Evolutionary conservation across 2,888 invertebrate genomes (phyloP).

Genomic region (Drosophila mulleri): DNA sequence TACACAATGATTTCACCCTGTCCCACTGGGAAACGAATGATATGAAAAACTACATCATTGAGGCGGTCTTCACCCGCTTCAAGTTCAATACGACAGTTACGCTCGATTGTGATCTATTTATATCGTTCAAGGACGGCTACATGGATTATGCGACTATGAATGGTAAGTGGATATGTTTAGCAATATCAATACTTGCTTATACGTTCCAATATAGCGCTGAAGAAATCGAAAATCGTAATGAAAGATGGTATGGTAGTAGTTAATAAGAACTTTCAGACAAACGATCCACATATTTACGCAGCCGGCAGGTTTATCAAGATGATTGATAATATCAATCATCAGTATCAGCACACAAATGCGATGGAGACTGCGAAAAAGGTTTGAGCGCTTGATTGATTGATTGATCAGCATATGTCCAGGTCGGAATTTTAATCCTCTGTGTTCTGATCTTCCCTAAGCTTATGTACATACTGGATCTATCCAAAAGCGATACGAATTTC

Average conservation of each 20-base stretch:
- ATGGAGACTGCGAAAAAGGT: slow-evolving; percentile 76
- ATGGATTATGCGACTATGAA: slow-evolving; percentile 8
- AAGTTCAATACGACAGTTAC: slow-evolving; percentile 9
- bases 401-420: background rate
- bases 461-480: slow-evolving; percentile 48
- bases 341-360: slow-evolving; percentile 59
- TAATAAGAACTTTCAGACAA: slow-evolving; percentile 65
- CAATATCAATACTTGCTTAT: too few relatives aligned
- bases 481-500: background rate
- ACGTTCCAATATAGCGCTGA: slow-evolving; percentile 42
- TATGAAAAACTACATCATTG: slow-evolving; percentile 50
- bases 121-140: slow-evolving; percentile 68
- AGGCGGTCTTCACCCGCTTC: slow-evolving; percentile 58
- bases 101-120: slow-evolving; percentile 77
- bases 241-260: slow-evolving; percentile 45
- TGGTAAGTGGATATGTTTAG: slow-evolving; percentile 35
- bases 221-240: slow-evolving; percentile 32
- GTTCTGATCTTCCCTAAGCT: slow-evolving; percentile 43
- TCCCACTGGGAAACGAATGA: slow-evolving; percentile 48
- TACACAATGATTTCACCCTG: slow-evolving; percentile 55
- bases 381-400: too few relatives aligned
- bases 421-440: background rate
- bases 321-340: slow-evolving; percentile 57
- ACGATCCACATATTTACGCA: slow-evolving; percentile 70
- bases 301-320: slow-evolving; percentile 62